phyloP scores from a whole-genome alignment of 2,113 vertebrate species.

The Callionymus lyra region DNA sequence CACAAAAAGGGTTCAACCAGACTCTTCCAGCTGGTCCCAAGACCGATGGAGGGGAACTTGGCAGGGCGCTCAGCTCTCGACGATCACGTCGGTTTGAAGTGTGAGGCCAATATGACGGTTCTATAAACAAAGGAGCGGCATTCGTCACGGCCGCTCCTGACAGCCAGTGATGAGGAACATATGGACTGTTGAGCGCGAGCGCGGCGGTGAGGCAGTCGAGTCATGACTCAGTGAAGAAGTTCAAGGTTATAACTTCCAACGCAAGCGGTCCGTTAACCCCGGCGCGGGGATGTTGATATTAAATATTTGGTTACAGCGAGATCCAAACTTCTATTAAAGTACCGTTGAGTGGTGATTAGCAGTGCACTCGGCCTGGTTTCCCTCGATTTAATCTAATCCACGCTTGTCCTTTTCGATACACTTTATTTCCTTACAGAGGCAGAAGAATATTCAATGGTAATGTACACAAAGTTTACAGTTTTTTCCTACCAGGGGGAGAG shows the following conservation, averaged over 20 bases:
- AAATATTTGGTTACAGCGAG: too few species aligned
- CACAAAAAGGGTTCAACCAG: too few species aligned
- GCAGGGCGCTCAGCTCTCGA: constrained; percentile 5
- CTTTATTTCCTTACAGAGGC: background rate
- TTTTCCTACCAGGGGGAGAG: background rate
- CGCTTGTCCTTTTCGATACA: too few species aligned
- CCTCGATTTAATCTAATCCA: too few species aligned
- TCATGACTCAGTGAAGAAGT: constrained; percentile 17
- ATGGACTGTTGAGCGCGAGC: constrained; percentile 29
- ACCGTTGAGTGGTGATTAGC: too few species aligned
- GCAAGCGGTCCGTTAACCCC: too few species aligned
- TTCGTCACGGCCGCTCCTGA: constrained; percentile 36
- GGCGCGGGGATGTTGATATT: too few species aligned
- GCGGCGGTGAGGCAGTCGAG: constrained; percentile 13
- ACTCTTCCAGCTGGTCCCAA: too few species aligned
- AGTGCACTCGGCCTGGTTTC: too few species aligned
- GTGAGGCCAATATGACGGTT: constrained; percentile 23
- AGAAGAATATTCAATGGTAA: background rate
- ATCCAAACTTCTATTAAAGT: too few species aligned
- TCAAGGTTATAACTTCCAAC: constrained; percentile 11
- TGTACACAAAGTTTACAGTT: background rate
- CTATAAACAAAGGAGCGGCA: constrained; percentile 35
- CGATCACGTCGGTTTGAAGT: constrained; percentile 17
- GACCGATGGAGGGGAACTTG: constrained; percentile 7
- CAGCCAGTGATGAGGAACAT: constrained; percentile 44